Base-by-base conservation (phyloP, 2,797 vertebrate species). In the Pterois miles region DNA sequence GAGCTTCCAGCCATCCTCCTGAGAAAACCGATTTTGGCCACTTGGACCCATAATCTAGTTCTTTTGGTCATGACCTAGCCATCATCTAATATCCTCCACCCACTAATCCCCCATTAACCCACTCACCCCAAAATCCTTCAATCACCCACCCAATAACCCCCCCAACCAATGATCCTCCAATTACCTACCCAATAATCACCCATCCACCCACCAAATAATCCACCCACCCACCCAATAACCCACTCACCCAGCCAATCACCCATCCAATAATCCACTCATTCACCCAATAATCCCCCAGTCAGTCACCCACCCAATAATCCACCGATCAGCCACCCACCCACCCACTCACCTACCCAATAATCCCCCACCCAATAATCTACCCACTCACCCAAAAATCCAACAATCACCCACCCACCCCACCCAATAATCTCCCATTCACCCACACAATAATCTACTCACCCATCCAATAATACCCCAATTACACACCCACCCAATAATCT, bases 221-320 rank as follows among this genome's bases (percentile, higher is more conserved):
- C 8, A 43, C n/a, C 38, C 13, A 43, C 23, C 34, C 2, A 18
- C 69, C 23, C 12, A 14, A 48, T 25, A 3, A 29, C 40, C 40
- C 9, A 25, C 29, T 13, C 8, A 22, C 29, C 12, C 4, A 40
- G 11, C 40, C 16, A 20, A 27, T 1, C 23, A 6, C 20, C 13
- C 7, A 11, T 13, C 12, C 3, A 20, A 10, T 16, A 0, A 50
- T 64, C 7, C 4, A 43, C 33, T 14, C 29, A 29, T 29, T n/a
- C n/a, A n/a, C n/a, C 29, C 29, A 29, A 5, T n/a, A n/a, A n/a
- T n/a, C n/a, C n/a, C n/a, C 16, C 2, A 22, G 11, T 11, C 0
- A 4, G 9, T 10, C 1, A 1, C 11, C 33, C 0, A 4, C 11
- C 34, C 0, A 1, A 10, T 10, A 0, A 4, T 34, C 34, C 2